Percentiles rank a stretch among this genome's conserved stretches.
phyloP scores from a whole-genome alignment of 2,113 vertebrate species.

The Rhynchomys soricoides region DNA sequence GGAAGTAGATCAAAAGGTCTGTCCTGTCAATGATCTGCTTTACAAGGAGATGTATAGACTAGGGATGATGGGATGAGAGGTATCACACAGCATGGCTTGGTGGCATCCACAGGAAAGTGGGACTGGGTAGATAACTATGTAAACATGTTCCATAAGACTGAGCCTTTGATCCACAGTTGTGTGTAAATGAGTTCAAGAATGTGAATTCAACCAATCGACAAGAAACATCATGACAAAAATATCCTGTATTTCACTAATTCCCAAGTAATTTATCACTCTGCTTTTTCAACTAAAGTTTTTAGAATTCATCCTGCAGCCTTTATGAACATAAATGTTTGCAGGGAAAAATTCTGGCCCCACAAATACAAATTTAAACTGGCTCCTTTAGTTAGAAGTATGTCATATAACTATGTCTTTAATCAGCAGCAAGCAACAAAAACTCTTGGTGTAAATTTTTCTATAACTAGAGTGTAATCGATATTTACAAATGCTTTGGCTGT shows the following conservation, averaged over 20 bases:
- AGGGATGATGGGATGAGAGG: background rate
- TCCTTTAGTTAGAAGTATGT: conserved; percentile 23
- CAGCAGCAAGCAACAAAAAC: background rate
- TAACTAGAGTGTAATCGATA: background rate
- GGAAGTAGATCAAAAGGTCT: no score
- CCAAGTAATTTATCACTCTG: background rate
- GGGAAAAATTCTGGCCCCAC: background rate
- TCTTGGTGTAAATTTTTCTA: background rate
- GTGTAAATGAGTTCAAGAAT: background rate
- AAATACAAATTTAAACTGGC: background rate
- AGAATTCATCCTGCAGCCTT: background rate
- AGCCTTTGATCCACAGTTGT: background rate
- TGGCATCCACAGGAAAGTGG: rapidly evolving
- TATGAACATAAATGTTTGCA: background rate
- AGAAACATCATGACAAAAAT: background rate
- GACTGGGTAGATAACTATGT: background rate
- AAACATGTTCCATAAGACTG: background rate
- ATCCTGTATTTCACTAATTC: background rate
- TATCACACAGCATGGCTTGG: background rate
- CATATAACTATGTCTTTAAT: background rate
- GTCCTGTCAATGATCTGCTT: no score
- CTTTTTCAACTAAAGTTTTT: background rate
- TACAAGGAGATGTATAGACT: background rate
- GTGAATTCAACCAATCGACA: background rate
- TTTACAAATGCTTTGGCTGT: background rate